Base-by-base conservation (phyloP, 2,797 vertebrate species). In the Sebastiscus albofasciatus region DNA sequence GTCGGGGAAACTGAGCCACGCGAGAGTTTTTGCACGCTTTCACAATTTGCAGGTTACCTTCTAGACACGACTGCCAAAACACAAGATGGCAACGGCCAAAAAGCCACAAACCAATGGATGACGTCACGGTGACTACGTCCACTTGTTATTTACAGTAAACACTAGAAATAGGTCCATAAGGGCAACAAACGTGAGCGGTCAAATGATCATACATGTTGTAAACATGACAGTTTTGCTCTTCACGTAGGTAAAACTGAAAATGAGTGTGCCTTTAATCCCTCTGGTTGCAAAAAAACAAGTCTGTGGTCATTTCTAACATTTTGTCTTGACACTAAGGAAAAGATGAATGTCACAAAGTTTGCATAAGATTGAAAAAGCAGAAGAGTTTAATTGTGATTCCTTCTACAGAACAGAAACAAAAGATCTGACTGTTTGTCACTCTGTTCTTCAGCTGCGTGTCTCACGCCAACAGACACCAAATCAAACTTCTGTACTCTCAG, bases 21-120 rank as follows among this genome's bases (percentile, higher is more conserved):
- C 12, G 0, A 39, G 12, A 39, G 36, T 14, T 39, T 39, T 39
- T 39, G 12, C 5, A 0, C 12, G 12, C 36, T 39, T 39, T 14
- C 0, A 0, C 36, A 39, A 39, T 39, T 39, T 39, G 36, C 12
- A 39, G 36, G 12, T 46, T 46, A 16, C 42, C 42, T 46, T 46
- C 16, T 18, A 46, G 6, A 46, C 16, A 6, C 16, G 0, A 18
- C 16, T 18, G 42, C 42, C 16, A 49, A 49, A 49, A 49, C 16
- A 42, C 46, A 52, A n/a, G 18, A 52, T n/a, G 4, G 18, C 18
- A 3, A 46, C 0, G 46, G 18, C 18, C 18, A 20, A 52, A 52
- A 52, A 20, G 18, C 46, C 3, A 8, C 52, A 24, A 55, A 55
- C 52, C 20, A 54, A 1, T 20, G 46, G 7, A 20, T 49, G 46